Evolutionary conservation across 2,113 vertebrate species (phyloP), one percentile per base, ranked within the genome.

Genomic region (Prionailurus bengalensis): DNA sequence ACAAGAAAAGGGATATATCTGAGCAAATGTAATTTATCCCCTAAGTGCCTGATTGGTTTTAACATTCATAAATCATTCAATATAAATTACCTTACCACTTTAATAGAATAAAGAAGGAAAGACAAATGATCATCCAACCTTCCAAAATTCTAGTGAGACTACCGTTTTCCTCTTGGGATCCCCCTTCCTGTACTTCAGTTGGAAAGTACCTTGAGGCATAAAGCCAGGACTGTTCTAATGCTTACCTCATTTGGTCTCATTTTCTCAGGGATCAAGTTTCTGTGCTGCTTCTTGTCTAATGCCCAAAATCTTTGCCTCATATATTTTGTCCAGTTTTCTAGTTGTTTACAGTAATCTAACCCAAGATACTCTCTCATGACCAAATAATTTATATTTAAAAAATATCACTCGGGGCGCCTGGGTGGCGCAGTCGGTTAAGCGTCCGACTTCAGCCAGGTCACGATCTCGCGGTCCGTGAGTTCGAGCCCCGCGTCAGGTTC

Each of bases 261-360:
- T 78, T 21, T 80, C 66, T 80, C 6, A 29, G 66, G 58, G 70
- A 92, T 79, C 58, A 80, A 83, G 42, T 63, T 63, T 92, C 58
- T 70, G n/a, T 61, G 53, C 48, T 66, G 39, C 45, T 94, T 94
- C 63, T 84, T 66, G 45, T 66, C 71, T 80, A 45, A 80, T 27
- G 61, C 48, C 82, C 65, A n/a, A 82, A 84, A 95, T 73, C 15
- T 42, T 25, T 58, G 42, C 63, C 36, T 89, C 33, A 55, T 89
- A 70, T 58, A 58, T 81, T 74, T 93, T 61, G 63, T 42, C 53
- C 91, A 88, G 48, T 61, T 95, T 80, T 84, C 81, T 83, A 71
- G 17, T 31, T 83, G 48, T 36, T 36, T 70, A 42, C 3, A 55
- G 53, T 7, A 91, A 86, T 45, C 85, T 70, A 33, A 80, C 42